Base-by-base conservation (phyloP, 2,888 invertebrate species). In the Crioceris asparagi region DNA sequence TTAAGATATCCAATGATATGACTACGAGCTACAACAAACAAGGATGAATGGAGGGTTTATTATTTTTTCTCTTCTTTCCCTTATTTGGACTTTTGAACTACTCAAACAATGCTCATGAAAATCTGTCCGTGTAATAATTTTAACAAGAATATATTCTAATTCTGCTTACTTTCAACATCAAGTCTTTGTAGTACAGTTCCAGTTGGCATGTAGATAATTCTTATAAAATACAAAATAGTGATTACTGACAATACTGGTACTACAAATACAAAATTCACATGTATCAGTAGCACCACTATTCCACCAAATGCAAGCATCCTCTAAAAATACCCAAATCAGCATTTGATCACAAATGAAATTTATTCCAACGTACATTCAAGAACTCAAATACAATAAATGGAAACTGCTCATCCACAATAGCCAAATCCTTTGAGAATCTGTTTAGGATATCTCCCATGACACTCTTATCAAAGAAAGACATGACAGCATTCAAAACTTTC, bases 361-460 rank as follows among this genome's bases (percentile, higher is more conserved):
- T 6, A 7, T 7, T 26, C 15, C 3, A 11, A 8, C 39, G 36
- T 38, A 49, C 49, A 41, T 46, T 42, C 21, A 49, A 19, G 32
- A 46, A 45, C 11, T 49, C 49, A 25, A 42, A 48, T 10, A 49
- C n/a, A 10, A 41, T 40, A 32, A 42, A 45, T 6, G 50, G 50
- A 19, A 48, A 39, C 11, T 41, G 32, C 36, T 69, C 70, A 2
- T 83, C 85, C 12, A 72, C 60, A 14, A 71, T 67, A 0, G 83
- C 83, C 82, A 84, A 83, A 1, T 72, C 69, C 10, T 71, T 66
- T n/a, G 75, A 74, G 29, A 82, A 82, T 53, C 76, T 74, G 54
- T 77, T 77, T 8, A 52, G 34, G 17, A 52, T 49, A 26, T 48
- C 51, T 10, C 52, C 52, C 17, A 51, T 43, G 16, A 29, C 69